These are phyloP conservation scores for Lepidurus packardi DNA, from an alignment of 1,140 invertebrate species.

Conservation along the genomic window DNA sequence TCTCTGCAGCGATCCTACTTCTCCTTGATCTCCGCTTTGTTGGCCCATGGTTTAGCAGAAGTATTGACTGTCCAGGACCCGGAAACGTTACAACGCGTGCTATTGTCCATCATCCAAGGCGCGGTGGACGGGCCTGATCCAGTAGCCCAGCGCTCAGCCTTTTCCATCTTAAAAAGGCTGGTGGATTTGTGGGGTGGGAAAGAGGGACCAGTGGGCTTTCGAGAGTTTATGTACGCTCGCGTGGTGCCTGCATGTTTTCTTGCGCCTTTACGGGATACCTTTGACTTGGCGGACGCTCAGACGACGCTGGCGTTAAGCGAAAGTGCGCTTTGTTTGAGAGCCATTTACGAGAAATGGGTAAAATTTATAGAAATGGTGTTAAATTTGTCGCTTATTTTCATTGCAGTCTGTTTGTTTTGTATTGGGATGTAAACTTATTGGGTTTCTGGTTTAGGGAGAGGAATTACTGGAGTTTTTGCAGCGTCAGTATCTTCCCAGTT, in stretches of 20 bases:
- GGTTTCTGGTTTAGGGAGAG: slow-evolving; percentile 43
- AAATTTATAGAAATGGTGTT: slow-evolving; percentile 35
- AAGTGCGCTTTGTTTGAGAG: slow-evolving; percentile 46
- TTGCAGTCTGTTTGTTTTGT: slow-evolving; percentile 24
- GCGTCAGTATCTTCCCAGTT: slow-evolving; percentile 47
- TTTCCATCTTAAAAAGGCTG: slow-evolving; percentile 51
- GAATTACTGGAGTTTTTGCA: slow-evolving; percentile 49
- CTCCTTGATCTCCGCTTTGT: slow-evolving; percentile 51
- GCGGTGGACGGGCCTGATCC: slow-evolving; percentile 53
- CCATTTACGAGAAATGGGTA: slow-evolving; percentile 47
- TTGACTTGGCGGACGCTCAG: slow-evolving; percentile 54
- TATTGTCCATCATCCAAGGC: slow-evolving; percentile 52
- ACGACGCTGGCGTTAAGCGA: slow-evolving; percentile 49
- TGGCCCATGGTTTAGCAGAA: slow-evolving; percentile 49
- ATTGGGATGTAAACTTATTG: slow-evolving; percentile 28
- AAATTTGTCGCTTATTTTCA: not conserved
- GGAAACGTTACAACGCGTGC: slow-evolving; percentile 43
- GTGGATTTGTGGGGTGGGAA: slow-evolving; percentile 51
- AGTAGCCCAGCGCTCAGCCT: slow-evolving; percentile 53
- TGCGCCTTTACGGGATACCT: slow-evolving; percentile 51
- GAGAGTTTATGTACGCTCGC: slow-evolving; percentile 51
- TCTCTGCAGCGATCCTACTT: slow-evolving; percentile 53
- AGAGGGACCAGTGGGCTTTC: slow-evolving; percentile 46
- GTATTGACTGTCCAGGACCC: slow-evolving; percentile 48
- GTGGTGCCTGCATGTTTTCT: slow-evolving; percentile 55